Base-by-base conservation (phyloP, 2,113 vertebrate species). In the Triplophysa rosa region DNA sequence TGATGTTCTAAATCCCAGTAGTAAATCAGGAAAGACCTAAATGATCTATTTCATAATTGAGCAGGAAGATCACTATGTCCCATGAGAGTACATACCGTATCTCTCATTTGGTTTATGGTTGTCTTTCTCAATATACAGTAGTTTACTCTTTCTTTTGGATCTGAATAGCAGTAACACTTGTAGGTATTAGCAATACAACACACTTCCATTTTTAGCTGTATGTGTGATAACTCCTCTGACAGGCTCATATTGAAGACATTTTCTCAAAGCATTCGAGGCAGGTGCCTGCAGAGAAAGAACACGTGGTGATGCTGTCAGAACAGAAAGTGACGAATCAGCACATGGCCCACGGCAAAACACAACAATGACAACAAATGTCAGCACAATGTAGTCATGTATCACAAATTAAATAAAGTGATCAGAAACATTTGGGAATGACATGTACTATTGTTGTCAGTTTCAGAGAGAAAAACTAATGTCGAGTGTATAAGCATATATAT, bases 301-400 rank as follows among this genome's bases (percentile, higher is more conserved):
- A 63, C 10, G 58, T 6, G 17, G 21, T 74, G 37, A 61, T 47
- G 37, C 71, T 62, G 37, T 74, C 71, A 45, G 71, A 74, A 45
- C 7, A 24, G 16, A 62, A 62, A 74, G 16, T 8, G n/a, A 19
- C 21, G 23, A 74, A 24, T 74, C 58, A 62, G 17, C 37, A 74
- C 33, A 74, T 26, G 58, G 8, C 58, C 71, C n/a, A 8, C 42
- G 37, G 58, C 33, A 7, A 37, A 61, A 17, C 70, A 73, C 42
- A 59, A 42, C 52, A 73, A 7, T 61, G 13, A 74, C 13, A 62
- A 37, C 16, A 29, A n/a, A 33, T 37, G 68, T 54, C 52, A 71
- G 68, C 19, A 21, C 37, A 45, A 37, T 11, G 6, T 37, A 11
- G 33, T 16, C 26, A 58, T 54, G 52, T n/a, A 29, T 2, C 2